Evolutionary conservation across 2,888 invertebrate genomes (phyloP), one percentile per base, ranked within the genome.

Genomic region (Hetaerina titia): DNA sequence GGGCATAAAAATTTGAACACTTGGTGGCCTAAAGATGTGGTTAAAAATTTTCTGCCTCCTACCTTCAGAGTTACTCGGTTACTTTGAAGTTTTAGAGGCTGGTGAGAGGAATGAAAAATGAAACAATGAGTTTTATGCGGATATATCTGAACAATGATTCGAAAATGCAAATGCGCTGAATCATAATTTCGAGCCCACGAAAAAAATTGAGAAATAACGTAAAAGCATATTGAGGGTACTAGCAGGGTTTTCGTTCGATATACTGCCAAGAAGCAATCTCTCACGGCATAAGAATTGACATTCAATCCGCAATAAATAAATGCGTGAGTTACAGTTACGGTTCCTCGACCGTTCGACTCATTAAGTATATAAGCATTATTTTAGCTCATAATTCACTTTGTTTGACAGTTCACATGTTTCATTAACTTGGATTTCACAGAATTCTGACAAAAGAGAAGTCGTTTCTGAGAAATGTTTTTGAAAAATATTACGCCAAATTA

Each of bases 1-100:
- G 31, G 31, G 81, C 81, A 81, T 81, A 81, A 31, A 69, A 81
- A 81, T 81, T 81, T 81, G 81, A 81, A 81, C 31, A 15, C 17
- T 60, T 60, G 60, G 60, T 17, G 13, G 31, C 25, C 22, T 31
- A 81, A 74, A 9, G 11, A n/a, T 9, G 25, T 31, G 25, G 25
- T 81, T 81, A 31, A 13, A 11, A 81, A 81, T 81, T 81, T 81
- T 17, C 69, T 69, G 69, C 69, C 13, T 4, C 81, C 7, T 31
- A 74, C 19, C n/a, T 81, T 11, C 81, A 8, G 25, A 13, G 81
- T 31, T 31, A 81, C 9, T 31, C 81, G 81, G 81, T 11, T 31
- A 15, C 25, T 81, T 81, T 31, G 25, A 81, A 11, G 81, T 74
- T 25, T n/a, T n/a, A 25, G 25, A 81, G 31, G 22, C 31, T 81